Conservation (phyloP, 2,888 invertebrate species). For the Drosophila kanekoi region DNA sequence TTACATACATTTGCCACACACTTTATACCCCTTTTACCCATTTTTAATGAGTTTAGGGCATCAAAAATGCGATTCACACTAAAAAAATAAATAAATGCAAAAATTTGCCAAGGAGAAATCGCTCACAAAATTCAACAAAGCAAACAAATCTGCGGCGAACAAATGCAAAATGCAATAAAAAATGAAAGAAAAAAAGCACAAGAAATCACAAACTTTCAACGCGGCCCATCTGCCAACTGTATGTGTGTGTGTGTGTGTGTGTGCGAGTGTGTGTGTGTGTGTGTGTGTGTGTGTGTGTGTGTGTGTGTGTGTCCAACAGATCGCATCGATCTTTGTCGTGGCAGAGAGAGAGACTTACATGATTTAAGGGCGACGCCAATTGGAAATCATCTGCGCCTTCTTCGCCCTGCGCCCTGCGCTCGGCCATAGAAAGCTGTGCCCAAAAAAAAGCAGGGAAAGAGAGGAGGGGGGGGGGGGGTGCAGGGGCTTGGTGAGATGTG, state of each 20-base stretch:
- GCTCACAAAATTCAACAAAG: slow-evolving; percentile 24
- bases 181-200: slow-evolving; percentile 2
- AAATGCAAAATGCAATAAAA: slow-evolving; percentile 35
- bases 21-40: too few relatives aligned
- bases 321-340: slow-evolving; percentile 25
- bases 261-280: too few relatives aligned
- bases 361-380: slow-evolving; percentile 50
- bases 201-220: slow-evolving; percentile 36
- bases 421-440: slow-evolving; percentile 55
- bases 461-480: neutral
- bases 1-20: too few relatives aligned
- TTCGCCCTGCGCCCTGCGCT: neutral
- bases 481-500: neutral
- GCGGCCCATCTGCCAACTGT: slow-evolving; percentile 24
- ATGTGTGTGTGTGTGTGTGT: neutral
- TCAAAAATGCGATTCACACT: too few relatives aligned
- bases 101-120: slow-evolving; percentile 45
- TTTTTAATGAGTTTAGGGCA: too few relatives aligned
- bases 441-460: slow-evolving; percentile 20
- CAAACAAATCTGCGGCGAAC: slow-evolving; percentile 31
- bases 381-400: slow-evolving; percentile 24
- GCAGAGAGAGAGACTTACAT: slow-evolving; percentile 33
- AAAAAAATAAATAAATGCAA: neutral
- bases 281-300: neutral
- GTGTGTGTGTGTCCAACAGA: slow-evolving; percentile 5